Percentiles rank a stretch among this genome's conserved stretches.
Conservation (phyloP, 2,888 invertebrate genomes). For the Nasonovia ribisnigri region DNA sequence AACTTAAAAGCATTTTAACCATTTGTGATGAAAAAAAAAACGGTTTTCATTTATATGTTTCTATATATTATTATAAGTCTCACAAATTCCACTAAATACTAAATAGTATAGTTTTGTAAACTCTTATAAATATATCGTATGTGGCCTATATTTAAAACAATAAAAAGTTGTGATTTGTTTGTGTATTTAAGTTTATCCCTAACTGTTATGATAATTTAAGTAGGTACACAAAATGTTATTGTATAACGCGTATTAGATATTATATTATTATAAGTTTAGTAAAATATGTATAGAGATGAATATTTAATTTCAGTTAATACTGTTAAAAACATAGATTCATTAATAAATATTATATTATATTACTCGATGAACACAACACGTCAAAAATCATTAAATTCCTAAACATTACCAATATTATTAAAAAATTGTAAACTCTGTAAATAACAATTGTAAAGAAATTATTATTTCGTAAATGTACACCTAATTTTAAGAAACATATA, state of each 20-base stretch:
- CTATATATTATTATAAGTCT: neutral
- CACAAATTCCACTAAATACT: neutral
- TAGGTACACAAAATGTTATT: neutral
- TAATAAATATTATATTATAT: too few relatives aligned
- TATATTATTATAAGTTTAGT: neutral
- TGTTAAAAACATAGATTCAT: neutral
- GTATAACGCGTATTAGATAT: neutral
- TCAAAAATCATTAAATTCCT: too few relatives aligned
- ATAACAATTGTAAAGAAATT: too few relatives aligned
- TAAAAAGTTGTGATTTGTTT: neutral
- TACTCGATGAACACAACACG: too few relatives aligned
- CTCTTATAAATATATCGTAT: neutral
- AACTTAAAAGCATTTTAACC: constrained; percentile 43
- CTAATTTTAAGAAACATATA: too few relatives aligned
- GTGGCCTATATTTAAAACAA: neutral
- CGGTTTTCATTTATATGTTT: neutral
- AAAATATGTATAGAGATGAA: neutral
- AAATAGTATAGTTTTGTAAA: neutral
- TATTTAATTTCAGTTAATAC: neutral
- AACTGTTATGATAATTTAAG: neutral
- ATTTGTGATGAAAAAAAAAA: neutral
- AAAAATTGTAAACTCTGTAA: too few relatives aligned
- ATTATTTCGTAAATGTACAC: too few relatives aligned
- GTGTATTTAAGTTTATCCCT: neutral
- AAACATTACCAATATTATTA: too few relatives aligned